A percentile compares a stretch with the other conserved stretches of the same genome.
Conservation (phyloP, 2,113 vertebrate genomes). For the Donacobius atricapilla region DNA sequence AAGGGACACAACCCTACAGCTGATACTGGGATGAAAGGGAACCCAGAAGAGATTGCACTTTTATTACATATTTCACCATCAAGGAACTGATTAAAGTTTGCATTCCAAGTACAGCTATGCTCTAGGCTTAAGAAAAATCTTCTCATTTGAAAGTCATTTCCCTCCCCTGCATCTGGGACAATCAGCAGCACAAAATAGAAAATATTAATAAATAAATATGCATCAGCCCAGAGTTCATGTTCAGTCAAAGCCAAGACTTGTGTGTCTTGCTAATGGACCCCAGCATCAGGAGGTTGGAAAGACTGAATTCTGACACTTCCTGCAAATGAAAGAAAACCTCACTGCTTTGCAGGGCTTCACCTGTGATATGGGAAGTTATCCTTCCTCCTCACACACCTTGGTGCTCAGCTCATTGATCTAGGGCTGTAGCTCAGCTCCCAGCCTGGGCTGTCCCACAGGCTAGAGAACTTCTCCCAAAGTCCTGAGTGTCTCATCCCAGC, state of each 20-base stretch:
- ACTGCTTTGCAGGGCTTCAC: neutral
- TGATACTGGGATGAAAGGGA: neutral
- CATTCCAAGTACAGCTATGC: neutral
- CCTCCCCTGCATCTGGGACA: conserved; percentile 7
- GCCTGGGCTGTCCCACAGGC: neutral
- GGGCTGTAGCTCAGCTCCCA: neutral
- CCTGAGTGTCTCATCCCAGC: neutral
- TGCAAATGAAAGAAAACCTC: neutral
- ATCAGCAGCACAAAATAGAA: neutral
- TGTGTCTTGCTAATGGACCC: neutral
- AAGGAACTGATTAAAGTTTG: conserved; percentile 27
- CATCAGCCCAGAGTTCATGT: neutral
- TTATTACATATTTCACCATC: neutral
- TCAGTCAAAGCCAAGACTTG: neutral
- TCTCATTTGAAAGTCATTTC: conserved; percentile 56
- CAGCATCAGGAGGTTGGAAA: neutral
- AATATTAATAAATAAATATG: conserved; percentile 55
- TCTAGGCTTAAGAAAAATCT: conserved; percentile 21
- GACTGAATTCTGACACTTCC: neutral
- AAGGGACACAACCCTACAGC: neutral
- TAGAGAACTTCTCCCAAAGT: neutral
- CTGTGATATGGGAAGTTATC: neutral
- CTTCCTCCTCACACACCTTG: neutral
- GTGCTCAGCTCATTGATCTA: neutral
- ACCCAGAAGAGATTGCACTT: neutral